phyloP scores from a whole-genome alignment of 2,797 vertebrate genomes.

The Amblyraja radiata region DNA sequence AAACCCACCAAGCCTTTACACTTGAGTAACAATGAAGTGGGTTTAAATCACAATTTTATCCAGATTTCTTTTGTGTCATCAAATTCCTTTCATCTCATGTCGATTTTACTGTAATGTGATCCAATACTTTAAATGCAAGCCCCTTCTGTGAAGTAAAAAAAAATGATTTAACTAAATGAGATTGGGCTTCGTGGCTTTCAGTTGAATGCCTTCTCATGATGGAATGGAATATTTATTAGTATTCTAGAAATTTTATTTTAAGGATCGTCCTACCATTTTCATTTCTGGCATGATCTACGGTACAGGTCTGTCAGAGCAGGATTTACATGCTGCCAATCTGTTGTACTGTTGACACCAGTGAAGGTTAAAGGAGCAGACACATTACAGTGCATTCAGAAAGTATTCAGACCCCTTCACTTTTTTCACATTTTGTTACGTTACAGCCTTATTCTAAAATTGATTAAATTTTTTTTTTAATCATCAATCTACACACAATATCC shows the following conservation, averaged over 20 bases:
- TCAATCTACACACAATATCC: too few species aligned
- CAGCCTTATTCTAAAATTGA: too few species aligned
- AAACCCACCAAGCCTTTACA: background rate
- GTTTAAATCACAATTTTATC: background rate
- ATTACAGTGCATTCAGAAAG: too few species aligned
- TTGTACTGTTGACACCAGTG: background rate
- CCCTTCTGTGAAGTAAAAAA: background rate
- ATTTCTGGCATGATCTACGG: background rate
- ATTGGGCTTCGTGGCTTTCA: background rate
- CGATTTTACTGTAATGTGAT: background rate
- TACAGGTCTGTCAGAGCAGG: background rate
- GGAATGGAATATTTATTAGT: background rate
- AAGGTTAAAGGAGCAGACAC: background rate
- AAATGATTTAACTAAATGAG: background rate
- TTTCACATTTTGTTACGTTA: too few species aligned
- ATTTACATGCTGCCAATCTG: background rate
- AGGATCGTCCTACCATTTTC: background rate
- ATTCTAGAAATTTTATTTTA: background rate
- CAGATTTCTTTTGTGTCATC: background rate
- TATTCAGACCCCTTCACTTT: too few species aligned
- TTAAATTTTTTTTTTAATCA: too few species aligned
- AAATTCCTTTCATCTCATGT: background rate
- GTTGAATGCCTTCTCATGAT: background rate
- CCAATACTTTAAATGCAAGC: background rate
- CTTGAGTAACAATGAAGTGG: background rate